Evolutionary conservation across 2,113 vertebrate genomes (phyloP), one percentile per base, ranked within the genome.

Genomic region (Tiliqua scincoides): DNA sequence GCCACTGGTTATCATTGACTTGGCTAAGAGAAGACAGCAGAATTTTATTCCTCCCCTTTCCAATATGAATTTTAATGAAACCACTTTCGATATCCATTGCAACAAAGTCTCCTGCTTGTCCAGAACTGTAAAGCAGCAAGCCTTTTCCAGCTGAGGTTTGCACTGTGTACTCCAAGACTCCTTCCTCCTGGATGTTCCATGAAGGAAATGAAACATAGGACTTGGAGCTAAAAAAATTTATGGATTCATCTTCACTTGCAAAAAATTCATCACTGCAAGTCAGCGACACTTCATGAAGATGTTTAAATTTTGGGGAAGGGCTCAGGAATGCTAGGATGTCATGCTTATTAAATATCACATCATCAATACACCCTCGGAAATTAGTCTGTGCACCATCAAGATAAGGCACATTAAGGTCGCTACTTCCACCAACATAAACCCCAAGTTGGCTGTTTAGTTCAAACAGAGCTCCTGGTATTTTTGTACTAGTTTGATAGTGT

Each of bases 211-310:
- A 96, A 87, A 98, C 74, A 52, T 97, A 99, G 25, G 98, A 98
- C 89, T 96, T 97, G 8, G 98, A 98, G 91, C 98, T 99, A 92
- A 99, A 99, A 91, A 99, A 98, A 94, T 96, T 99, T 85, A 99
- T 94, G 2, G 98, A 92, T 20, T 99, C 97, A 59, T 97, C 96
- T 85, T 98, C 97, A 1, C 88, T 94, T 70, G 97, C 96, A 91
- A 98, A 98, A 95, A 99, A 98, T 85, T 98, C 97, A 40, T 98
- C 97, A 84, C 93, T 99, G 91, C 98, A 99, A 48, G 98, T 97
- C 72, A 98, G 92, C 1, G 96, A 99, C 82, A 99, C 97, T 88
- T 99, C 98, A 87, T 96, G 93, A 85, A 98, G 92, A 23, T 93
- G 97, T 95, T 97, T 98, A 81, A 98, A 96, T 67, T 97, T 97